Percentiles rank a stretch among this genome's conserved stretches.
Conservation (phyloP, 2,888 invertebrate genomes). For the Dromius quadrimaculatus region DNA sequence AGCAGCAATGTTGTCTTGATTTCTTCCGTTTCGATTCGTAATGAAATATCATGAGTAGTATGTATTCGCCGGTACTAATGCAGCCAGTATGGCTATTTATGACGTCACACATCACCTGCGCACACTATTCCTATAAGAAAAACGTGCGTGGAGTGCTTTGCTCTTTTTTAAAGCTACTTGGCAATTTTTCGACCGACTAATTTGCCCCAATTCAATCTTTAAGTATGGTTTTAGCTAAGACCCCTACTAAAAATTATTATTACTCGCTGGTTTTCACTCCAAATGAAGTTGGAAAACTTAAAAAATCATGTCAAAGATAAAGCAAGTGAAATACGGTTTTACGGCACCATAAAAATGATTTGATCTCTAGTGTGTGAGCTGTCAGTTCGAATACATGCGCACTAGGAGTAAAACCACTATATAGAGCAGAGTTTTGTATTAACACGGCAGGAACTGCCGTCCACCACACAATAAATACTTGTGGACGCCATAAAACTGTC, state of each 20-base stretch:
- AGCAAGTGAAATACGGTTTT: slow-evolving; percentile 39
- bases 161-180: no score
- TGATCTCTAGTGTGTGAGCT: slow-evolving; percentile 8
- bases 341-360: slow-evolving; percentile 40
- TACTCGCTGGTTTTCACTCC: slow-evolving; percentile 5
- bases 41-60: no score
- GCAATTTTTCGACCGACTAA: no score
- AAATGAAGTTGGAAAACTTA: slow-evolving; percentile 36
- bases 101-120: no score
- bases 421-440: neutral
- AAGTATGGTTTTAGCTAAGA: neutral
- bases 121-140: no score
- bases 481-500: slow-evolving; percentile 41
- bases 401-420: neutral
- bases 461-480: slow-evolving; percentile 34
- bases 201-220: no score
- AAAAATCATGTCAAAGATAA: slow-evolving; percentile 43
- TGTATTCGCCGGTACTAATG: no score
- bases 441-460: slow-evolving; percentile 19
- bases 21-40: no score
- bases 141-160: no score
- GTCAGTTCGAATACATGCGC: neutral
- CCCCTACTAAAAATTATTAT: neutral
- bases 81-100: no score
- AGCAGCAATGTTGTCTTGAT: no score